Base-by-base conservation (phyloP, 2,113 vertebrate genomes). In the Antechinus stuartii region DNA sequence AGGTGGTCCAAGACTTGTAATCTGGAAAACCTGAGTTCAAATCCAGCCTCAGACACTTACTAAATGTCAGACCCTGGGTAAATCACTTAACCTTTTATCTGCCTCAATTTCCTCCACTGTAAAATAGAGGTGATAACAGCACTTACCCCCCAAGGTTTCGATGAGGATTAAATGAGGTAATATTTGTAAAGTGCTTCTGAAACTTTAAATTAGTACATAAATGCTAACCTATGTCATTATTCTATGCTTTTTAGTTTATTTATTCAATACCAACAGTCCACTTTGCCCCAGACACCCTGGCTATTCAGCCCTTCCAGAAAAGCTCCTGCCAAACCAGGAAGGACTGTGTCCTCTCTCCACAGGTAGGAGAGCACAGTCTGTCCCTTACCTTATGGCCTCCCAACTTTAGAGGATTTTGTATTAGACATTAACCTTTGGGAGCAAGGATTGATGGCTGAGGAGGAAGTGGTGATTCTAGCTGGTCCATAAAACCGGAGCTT, bases 401-500 rank as follows among this genome's bases (percentile, higher is more conserved):
- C 90, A 50, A 90, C 90, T 49, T 50, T 24, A 50, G n/a, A 90
- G 90, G 90, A 92, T 90, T 91, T 95, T 94, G 46, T 95, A 0
- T 61, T 93, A 93, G 90, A 90, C 2, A 2, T n/a, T 92, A n/a
- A 27, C 53, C 93, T 76, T 89, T 97, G 94, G 50, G 84, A 25
- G 49, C 91, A 93, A 91, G 96, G 76, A 95, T 93, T 97, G 96
- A 95, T 96, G 91, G 25, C 27, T 84, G 47, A 27, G 50, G 95
- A 84, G 22, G 50, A 90, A 96, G 76, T 89, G 93, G 92, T 97
- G 90, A 96, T 97, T 96, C 35, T 91, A 90, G 76, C 35, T 54
- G 26, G 95, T 53, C 61, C 93, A 68, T 49, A 95, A 96, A 96
- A 42, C 92, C 93, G 22, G 91, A 95, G 97, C 97, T 92, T 98